phyloP scores from a whole-genome alignment of 2,888 invertebrate genomes.

The Drosophila flavopinicola region DNA sequence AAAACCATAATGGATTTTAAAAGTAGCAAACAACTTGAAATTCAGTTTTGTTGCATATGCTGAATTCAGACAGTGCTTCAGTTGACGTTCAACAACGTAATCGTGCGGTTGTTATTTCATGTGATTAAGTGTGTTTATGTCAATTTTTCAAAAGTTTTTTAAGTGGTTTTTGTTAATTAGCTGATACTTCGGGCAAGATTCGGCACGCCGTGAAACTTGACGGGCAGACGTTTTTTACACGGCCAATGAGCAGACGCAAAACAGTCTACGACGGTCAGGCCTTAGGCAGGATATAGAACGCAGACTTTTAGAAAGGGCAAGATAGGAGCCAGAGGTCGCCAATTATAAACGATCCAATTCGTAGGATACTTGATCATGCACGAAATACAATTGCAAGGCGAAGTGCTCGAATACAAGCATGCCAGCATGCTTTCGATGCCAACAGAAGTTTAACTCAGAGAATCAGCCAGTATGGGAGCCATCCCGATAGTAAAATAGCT shows the following conservation, averaged over 20 bases:
- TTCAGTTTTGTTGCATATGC: no score
- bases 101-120: no score
- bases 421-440: neutral
- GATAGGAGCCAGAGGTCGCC: neutral
- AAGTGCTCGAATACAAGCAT: neutral
- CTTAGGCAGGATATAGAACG: neutral
- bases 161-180: no score
- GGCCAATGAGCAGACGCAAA: neutral
- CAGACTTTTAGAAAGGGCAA: neutral
- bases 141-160: no score
- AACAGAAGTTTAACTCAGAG: neutral
- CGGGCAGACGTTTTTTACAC: no score
- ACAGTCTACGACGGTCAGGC: neutral
- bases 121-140: no score
- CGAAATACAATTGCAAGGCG: neutral
- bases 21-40: neutral
- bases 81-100: no score
- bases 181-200: no score
- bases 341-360: no score
- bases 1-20: no score
- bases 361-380: neutral
- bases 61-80: no score
- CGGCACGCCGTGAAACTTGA: no score
- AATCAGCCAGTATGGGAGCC: neutral
- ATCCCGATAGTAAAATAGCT: neutral